Conservation (phyloP, 1,140 invertebrate genomes). For the Aricia agestis region DNA sequence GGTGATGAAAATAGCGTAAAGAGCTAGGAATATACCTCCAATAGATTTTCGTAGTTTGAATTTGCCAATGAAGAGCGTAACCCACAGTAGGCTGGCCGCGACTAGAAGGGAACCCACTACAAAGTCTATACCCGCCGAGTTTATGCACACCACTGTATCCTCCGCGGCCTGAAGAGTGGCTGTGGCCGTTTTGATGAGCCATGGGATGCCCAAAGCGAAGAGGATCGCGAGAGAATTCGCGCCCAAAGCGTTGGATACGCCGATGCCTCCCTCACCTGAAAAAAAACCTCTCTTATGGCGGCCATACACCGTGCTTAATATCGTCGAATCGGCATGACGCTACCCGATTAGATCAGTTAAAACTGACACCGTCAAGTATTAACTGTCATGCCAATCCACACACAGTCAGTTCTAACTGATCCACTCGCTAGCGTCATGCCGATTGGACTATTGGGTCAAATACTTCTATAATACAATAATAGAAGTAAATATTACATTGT, state of each 20-base stretch:
- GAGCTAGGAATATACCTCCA: constrained; percentile 76
- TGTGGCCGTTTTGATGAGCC: constrained; percentile 85
- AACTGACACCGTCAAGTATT: no score
- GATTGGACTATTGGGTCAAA: no score
- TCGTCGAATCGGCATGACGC: no score
- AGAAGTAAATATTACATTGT: no score
- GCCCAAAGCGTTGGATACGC: constrained; percentile 89
- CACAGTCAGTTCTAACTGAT: no score
- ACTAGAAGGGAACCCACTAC: constrained; percentile 80
- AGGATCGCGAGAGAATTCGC: constrained; percentile 91
- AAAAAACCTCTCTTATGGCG: no score
- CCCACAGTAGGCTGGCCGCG: constrained; percentile 78
- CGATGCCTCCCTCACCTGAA: constrained; percentile 88
- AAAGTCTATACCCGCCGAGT: constrained; percentile 80
- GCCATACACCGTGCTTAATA: no score
- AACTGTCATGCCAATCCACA: no score
- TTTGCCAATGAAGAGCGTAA: constrained; percentile 75
- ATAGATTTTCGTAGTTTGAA: constrained; percentile 78
- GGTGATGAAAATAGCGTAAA: constrained; percentile 80
- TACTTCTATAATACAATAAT: no score
- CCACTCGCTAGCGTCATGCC: no score
- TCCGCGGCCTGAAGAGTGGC: constrained; percentile 66
- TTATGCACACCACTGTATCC: constrained; percentile 67
- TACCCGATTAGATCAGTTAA: no score
- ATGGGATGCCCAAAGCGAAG: constrained; percentile 90